Conservation (phyloP, 2,797 vertebrate species). For the Yasuhikotakia modesta region DNA sequence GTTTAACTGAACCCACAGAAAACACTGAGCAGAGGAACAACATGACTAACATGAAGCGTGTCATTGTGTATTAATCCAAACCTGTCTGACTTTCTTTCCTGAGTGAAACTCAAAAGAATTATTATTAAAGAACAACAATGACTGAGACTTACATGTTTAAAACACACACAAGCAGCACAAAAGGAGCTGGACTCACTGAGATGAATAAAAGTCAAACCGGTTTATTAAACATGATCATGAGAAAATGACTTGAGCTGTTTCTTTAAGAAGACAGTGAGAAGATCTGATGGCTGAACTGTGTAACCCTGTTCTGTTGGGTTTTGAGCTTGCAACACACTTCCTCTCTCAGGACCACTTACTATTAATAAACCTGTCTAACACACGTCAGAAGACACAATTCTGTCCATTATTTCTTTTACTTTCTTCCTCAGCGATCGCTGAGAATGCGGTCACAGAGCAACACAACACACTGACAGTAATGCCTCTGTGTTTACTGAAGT, state of each 20-base stretch:
- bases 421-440: neutral
- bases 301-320: neutral
- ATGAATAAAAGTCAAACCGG: neutral
- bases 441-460: conserved; percentile 29
- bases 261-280: neutral
- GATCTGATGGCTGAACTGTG: neutral
- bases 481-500: conserved; percentile 49
- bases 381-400: conserved; percentile 4
- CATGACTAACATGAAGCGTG: neutral
- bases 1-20: neutral
- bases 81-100: neutral
- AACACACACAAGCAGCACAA: neutral
- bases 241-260: neutral
- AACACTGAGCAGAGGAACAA: neutral
- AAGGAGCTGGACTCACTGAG: neutral
- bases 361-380: conserved; percentile 7
- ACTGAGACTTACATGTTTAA: neutral
- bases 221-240: neutral
- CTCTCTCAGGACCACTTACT: conserved; percentile 8
- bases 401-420: neutral
- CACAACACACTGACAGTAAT: conserved; percentile 14
- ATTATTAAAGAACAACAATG: neutral
- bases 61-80: neutral
- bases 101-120: too few relatives aligned
- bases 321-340: conserved; percentile 29